Evolutionary conservation across 2,113 vertebrate species (phyloP).

Genomic region (Cheirogaleus medius): DNA sequence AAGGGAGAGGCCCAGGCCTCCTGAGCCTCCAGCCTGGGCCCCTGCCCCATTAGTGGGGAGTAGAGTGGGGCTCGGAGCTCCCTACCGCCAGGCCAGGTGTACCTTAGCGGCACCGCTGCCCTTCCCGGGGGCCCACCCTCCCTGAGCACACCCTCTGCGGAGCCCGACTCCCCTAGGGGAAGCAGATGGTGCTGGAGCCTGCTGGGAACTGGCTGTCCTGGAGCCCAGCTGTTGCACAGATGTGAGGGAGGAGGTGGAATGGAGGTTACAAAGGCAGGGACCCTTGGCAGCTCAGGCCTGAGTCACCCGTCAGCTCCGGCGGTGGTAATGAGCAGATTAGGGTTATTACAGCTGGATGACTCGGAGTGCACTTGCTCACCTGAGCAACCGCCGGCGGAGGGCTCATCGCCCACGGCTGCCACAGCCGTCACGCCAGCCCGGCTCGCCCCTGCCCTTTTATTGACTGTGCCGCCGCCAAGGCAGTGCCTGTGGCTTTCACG

Average conservation of each 20-base stretch:
- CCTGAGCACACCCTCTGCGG: neutral
- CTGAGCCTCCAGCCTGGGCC: neutral
- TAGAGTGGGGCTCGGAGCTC: neutral
- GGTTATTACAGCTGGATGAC: slow-evolving; percentile 45
- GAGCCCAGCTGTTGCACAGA: slow-evolving; percentile 59
- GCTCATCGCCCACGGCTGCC: neutral
- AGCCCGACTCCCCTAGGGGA: neutral
- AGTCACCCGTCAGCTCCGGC: slow-evolving; percentile 43
- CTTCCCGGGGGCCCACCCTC: neutral
- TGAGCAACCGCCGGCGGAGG: neutral
- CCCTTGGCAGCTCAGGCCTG: neutral
- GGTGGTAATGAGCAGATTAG: slow-evolving; percentile 70
- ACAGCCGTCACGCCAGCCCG: accelerated
- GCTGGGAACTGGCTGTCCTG: neutral
- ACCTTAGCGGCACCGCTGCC: neutral
- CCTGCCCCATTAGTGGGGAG: neutral
- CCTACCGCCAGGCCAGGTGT: neutral
- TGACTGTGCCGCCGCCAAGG: accelerated
- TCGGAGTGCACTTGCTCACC: neutral
- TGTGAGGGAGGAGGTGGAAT: neutral
- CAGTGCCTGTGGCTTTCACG: neutral
- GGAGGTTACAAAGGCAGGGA: neutral
- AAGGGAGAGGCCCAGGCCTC: neutral
- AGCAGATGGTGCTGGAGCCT: slow-evolving; percentile 27
- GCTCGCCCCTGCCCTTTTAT: neutral